These are phyloP conservation scores for Mythimna albipuncta DNA, from an alignment of 2,888 invertebrate species.

Conservation along the genomic window DNA sequence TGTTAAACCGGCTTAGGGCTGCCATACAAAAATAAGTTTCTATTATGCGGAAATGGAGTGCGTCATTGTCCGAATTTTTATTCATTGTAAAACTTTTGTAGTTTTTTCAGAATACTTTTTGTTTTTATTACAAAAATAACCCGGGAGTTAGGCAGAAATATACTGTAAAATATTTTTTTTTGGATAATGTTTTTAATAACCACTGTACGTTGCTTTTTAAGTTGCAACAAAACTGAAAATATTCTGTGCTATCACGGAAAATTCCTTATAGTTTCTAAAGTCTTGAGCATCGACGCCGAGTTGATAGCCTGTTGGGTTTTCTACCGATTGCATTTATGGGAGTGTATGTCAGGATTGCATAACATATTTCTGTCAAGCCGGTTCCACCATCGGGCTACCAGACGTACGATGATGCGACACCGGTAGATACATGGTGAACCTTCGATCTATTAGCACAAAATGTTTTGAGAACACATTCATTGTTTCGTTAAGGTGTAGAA, in stretches of 20 bases:
- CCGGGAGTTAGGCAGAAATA: not conserved
- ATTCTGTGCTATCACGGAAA: not conserved
- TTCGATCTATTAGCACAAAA: no score
- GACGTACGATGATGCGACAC: no score
- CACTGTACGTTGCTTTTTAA: not conserved
- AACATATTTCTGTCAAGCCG: no score
- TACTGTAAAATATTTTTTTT: not conserved
- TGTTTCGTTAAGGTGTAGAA: no score
- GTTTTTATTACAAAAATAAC: not conserved
- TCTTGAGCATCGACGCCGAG: no score
- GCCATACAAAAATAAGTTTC: slow-evolving; percentile 24
- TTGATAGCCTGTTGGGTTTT: no score
- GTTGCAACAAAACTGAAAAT: not conserved
- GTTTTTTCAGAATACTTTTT: not conserved
- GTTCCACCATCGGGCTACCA: no score
- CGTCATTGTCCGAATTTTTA: slow-evolving; percentile 20
- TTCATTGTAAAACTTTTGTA: slow-evolving; percentile 10
- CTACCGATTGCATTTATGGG: no score
- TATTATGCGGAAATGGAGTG: slow-evolving; percentile 21
- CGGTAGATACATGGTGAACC: no score
- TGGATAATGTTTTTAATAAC: not conserved
- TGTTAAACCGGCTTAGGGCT: slow-evolving; percentile 19
- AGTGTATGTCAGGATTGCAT: no score
- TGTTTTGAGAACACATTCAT: no score
- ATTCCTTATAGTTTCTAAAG: not conserved